Evolutionary conservation across 37 sponge, comb jelly and placozoan genomes (phyloP), one percentile per base, ranked within the genome.

Genomic region (Halichondria panicea): DNA sequence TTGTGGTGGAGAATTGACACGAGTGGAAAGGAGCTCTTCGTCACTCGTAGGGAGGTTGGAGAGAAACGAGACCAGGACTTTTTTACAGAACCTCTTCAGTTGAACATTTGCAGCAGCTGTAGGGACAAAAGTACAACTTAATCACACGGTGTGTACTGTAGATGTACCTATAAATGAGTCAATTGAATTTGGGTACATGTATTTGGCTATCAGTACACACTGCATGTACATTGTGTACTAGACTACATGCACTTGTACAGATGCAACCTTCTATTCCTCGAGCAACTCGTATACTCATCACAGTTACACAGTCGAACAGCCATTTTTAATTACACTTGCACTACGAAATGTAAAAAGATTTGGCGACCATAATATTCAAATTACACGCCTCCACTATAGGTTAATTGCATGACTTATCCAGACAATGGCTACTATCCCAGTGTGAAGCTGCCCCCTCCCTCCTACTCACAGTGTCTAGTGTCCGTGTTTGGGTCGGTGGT

Each of bases 1-100:
- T 36, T 34, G 56, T 4, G 37, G 28, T 40, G 38, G 19, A 39
- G 71, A 18, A 21, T 33, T 7, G 21, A 57, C 38, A 33, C 63
- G 9, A 0, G 52, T 45, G 38, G 76, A 48, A 0, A 80, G 35
- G 37, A 80, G 59, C 34, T 68, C 52, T 40, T 70, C 71, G 30
- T 32, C 40, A 43, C 53, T 58, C 9, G 43, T 19, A 27, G 79
- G 79, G 4, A 86, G 68, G 35, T 46, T 37, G 43, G 69, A 73
- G 28, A 86, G 74, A 18, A 48, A 78, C 4, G 87, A 48, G 0
- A 37, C 81, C 15, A 86, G 62, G 6, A 79, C 61, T 74, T 87
- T 80, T 48, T 80, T 81, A 62, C 76, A 87, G 2, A 85, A 42
- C 24, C 25, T 55, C 18, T 48, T 31, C 55, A 84, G 3, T 3